These are phyloP conservation scores for Pangasianodon gigas DNA, from an alignment of 2,113 vertebrate species.

Conservation along the genomic window DNA sequence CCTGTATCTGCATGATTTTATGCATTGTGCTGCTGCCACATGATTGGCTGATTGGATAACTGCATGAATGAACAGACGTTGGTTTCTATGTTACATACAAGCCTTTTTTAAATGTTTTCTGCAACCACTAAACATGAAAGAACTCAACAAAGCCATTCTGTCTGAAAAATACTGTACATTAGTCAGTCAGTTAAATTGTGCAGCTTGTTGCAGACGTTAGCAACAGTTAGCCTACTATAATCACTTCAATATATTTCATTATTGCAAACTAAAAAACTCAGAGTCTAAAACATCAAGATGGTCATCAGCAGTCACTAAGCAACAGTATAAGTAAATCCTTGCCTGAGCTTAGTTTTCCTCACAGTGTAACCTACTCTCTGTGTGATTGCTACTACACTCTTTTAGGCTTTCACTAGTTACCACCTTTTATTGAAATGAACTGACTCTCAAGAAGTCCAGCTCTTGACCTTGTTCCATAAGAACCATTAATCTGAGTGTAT, in stretches of 20 bases:
- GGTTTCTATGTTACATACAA: not conserved
- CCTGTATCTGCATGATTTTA: not conserved
- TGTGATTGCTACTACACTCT: not conserved
- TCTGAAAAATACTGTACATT: not conserved
- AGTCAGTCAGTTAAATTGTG: not conserved
- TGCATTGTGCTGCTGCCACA: not conserved
- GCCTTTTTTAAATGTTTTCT: not conserved
- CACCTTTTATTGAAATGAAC: not conserved
- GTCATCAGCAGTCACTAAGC: not conserved
- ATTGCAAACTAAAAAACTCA: not conserved
- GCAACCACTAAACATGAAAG: not conserved
- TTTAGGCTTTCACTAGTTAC: not conserved
- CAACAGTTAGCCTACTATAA: not conserved
- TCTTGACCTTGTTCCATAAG: not conserved
- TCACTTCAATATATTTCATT: not conserved
- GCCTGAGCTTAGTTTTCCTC: not conserved
- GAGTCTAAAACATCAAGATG: not conserved
- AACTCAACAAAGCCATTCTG: not conserved
- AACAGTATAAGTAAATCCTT: not conserved
- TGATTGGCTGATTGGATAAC: not conserved
- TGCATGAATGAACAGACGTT: not conserved
- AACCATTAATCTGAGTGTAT: not conserved
- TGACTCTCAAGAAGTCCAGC: not conserved
- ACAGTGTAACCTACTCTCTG: not conserved
- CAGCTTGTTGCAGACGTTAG: not conserved